Evolutionary conservation across 1,140 invertebrate genomes (phyloP).

Genomic region (Aethina tumida): DNA sequence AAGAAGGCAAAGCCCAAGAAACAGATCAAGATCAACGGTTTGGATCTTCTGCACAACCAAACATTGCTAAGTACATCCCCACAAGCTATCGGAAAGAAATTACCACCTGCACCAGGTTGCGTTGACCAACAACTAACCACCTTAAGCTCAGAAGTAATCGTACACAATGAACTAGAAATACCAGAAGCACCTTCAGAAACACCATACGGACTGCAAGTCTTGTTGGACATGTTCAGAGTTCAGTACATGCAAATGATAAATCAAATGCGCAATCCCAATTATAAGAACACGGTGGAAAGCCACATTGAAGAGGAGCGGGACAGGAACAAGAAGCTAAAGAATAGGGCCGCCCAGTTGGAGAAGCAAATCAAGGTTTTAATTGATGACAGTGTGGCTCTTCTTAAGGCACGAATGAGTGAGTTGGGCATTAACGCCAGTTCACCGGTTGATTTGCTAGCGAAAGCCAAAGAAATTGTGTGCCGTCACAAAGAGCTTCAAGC

Average conservation of each 20-base stretch:
- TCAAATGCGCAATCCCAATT: constrained; percentile 69
- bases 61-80: constrained; percentile 77
- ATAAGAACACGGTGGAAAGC: constrained; percentile 58
- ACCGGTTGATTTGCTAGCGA: constrained; percentile 72
- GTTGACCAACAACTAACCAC: constrained; percentile 81
- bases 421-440: constrained; percentile 76
- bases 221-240: constrained; percentile 72
- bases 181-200: constrained; percentile 64
- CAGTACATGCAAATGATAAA: constrained; percentile 75
- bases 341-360: constrained; percentile 72
- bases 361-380: constrained; percentile 86
- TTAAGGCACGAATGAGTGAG: constrained; percentile 85
- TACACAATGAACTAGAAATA: constrained; percentile 74
- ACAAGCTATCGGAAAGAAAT: constrained; percentile 54
- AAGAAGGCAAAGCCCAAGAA: constrained; percentile 52
- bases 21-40: constrained; percentile 63
- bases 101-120: constrained; percentile 76
- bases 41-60: constrained; percentile 83
- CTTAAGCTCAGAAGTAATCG: constrained; percentile 47
- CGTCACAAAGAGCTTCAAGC: constrained; percentile 84
- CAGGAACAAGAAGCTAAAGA: constrained; percentile 67
- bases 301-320: constrained; percentile 79
- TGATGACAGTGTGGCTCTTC: constrained; percentile 79
- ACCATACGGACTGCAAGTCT: constrained; percentile 75
- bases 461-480: constrained; percentile 87